Evolutionary conservation across 2,888 invertebrate genomes (phyloP).

Genomic region (Dryobotodes eremita): DNA sequence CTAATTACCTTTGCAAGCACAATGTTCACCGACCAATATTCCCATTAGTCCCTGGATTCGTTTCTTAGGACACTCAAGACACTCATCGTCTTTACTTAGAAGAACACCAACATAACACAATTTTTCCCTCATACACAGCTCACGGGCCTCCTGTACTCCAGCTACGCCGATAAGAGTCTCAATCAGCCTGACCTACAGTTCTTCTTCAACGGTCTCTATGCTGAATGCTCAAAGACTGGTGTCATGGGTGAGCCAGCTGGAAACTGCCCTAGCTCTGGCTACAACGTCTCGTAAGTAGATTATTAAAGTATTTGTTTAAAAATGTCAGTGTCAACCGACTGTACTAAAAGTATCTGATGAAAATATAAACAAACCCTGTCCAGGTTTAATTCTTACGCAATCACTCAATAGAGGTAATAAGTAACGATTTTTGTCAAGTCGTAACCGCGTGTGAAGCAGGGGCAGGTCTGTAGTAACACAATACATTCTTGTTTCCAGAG

Average conservation of each 20-base stretch:
- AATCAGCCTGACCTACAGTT: slow-evolving; percentile 92
- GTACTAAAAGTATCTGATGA: too few species aligned
- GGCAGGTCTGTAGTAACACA: too few species aligned
- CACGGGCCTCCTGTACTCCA: slow-evolving; percentile 91
- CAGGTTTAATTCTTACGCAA: too few species aligned
- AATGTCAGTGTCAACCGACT: too few species aligned
- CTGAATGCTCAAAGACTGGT: slow-evolving; percentile 86
- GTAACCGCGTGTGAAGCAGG: too few species aligned
- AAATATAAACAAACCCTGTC: too few species aligned
- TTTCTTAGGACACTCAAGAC: not conserved
- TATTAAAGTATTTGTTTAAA: not conserved
- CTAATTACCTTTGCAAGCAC: not conserved
- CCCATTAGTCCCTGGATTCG: too few species aligned
- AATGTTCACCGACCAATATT: too few species aligned
- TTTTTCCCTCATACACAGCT: slow-evolving; percentile 71
- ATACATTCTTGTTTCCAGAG: slow-evolving; percentile 68
- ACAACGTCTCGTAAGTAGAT: slow-evolving; percentile 77
- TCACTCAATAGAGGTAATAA: too few species aligned
- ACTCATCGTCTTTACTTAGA: too few species aligned
- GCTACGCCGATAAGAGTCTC: slow-evolving; percentile 87
- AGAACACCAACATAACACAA: not conserved
- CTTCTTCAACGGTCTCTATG: slow-evolving; percentile 92
- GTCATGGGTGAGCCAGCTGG: slow-evolving; percentile 79
- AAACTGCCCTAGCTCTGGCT: slow-evolving; percentile 66
- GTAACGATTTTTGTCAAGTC: too few species aligned